These are phyloP conservation scores for Emydoidea blandingii DNA, from an alignment of 2,797 vertebrate genomes.

Conservation along the genomic window DNA sequence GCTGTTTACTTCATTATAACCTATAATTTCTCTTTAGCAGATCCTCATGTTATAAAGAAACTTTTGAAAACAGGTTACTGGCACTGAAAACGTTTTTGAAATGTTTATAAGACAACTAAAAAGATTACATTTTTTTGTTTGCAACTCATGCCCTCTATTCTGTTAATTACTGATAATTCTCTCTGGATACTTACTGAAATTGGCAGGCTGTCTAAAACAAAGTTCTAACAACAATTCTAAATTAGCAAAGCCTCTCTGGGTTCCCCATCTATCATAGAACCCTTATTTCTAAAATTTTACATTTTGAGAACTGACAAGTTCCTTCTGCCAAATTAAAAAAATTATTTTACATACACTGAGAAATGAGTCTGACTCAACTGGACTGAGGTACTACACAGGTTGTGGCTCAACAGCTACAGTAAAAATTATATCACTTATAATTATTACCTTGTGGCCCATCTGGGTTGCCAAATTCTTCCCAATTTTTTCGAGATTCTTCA, in stretches of 20 bases:
- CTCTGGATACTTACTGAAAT: not conserved
- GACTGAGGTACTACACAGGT: not conserved
- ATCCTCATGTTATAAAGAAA: not conserved
- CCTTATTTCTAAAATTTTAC: not conserved
- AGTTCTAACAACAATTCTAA: not conserved
- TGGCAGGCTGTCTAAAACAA: not conserved
- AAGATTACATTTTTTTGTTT: not conserved
- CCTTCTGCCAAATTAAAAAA: not conserved
- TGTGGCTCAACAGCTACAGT: not conserved
- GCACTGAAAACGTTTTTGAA: accelerated
- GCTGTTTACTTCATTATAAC: not conserved
- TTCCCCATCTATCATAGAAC: not conserved
- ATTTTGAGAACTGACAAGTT: not conserved
- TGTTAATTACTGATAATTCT: not conserved
- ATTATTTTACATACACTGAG: not conserved
- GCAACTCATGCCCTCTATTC: not conserved
- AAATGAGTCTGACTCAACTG: not conserved
- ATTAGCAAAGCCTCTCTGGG: not conserved
- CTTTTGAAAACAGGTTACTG: not conserved
- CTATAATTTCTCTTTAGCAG: not conserved
- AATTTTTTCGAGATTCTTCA: slow-evolving; percentile 93
- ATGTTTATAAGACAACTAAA: not conserved
- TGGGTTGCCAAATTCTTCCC: slow-evolving; percentile 95
- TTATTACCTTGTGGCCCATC: slow-evolving; percentile 94
- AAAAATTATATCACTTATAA: not conserved